Evolutionary conservation across 1,140 invertebrate species (phyloP), one percentile per base, ranked within the genome.

Genomic region (Drosophila elegans): DNA sequence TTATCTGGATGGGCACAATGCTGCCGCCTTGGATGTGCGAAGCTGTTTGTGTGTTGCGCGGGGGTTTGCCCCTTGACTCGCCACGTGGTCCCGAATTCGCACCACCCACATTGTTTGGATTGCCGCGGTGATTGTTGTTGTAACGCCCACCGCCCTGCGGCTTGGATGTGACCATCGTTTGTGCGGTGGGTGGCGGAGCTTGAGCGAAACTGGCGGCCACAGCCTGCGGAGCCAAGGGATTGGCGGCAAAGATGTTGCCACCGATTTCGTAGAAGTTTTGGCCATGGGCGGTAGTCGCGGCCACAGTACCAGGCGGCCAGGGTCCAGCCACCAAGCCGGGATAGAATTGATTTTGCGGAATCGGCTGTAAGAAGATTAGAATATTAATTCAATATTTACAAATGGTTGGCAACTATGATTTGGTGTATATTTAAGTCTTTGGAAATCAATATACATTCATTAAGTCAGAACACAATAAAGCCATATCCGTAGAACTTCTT

Each of bases 221-320:
- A 29, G 86, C 67, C 86, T 96, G 96, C 36, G 95, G 95, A 32
- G 96, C 94, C 53, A 97, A 93, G 44, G 96, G 96, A 93, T 97
- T 97, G 78, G 96, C 93, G 57, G 95, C 94, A 91, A 96, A 96
- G 49, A 97, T 94, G 84, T 94, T 93, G 77, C 95, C 94, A 74
- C 94, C 94, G 78, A 96, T 94, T 81, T 96, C 96, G 88, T 95
- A 96, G 91, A 95, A 96, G 56, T 94, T 93, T 69, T 94, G 93
- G 81, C 93, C 93, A 66, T 93, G 92, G 38, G 79, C 77, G n/a
- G 79, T 61, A 93, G 95, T 89, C 94, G 94, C 75, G 92, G 94
- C 93, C 61, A 91, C 83, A 49, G 91, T 74, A 21, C 83, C 72
- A 12, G 91, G 39, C 12, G 78, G 89, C 91, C 91, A 92, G 5